Conservation (phyloP, 2,113 vertebrate genomes). For the Psammodynastes pulverulentus region DNA sequence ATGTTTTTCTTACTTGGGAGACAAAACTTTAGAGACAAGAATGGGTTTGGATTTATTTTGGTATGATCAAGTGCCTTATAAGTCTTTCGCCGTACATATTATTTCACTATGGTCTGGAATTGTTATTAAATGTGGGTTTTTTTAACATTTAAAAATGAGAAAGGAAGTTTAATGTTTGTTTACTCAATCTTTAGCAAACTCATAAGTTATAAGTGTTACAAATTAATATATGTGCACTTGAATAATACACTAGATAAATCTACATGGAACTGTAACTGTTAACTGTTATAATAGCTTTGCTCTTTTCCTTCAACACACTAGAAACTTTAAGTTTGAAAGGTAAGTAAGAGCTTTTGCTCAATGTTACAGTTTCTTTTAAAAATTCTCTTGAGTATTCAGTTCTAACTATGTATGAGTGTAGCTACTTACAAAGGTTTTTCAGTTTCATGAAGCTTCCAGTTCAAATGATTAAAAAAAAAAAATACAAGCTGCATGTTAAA, state of each 20-base stretch:
- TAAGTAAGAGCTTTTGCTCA: conserved; percentile 37
- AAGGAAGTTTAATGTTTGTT: conserved; percentile 47
- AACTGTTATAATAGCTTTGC: conserved; percentile 31
- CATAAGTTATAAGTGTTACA: neutral
- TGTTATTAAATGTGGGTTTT: conserved; percentile 57
- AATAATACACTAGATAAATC: neutral
- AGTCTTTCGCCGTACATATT: neutral
- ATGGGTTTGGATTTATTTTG: conserved; percentile 29
- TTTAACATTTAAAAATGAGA: conserved; percentile 35
- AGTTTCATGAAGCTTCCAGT: conserved; percentile 50
- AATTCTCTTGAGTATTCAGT: conserved; percentile 21
- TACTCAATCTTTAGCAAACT: conserved; percentile 44
- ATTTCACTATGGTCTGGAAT: neutral
- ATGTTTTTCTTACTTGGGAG: conserved; percentile 3
- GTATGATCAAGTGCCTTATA: neutral
- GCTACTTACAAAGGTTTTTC: neutral
- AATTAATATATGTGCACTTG: neutral
- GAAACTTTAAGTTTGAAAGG: conserved; percentile 49
- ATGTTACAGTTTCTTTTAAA: conserved; percentile 54
- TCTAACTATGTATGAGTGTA: neutral
- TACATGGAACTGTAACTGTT: neutral
- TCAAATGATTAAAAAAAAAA: conserved; percentile 29
- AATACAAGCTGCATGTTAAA: conserved; percentile 19
- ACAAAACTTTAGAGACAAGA: conserved; percentile 43
- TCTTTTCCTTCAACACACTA: conserved; percentile 45